A percentile compares a stretch with the other conserved stretches of the same genome.
Evolutionary conservation across 2,797 vertebrate species (phyloP).

Genomic region (Pyrocephalus nanus): DNA sequence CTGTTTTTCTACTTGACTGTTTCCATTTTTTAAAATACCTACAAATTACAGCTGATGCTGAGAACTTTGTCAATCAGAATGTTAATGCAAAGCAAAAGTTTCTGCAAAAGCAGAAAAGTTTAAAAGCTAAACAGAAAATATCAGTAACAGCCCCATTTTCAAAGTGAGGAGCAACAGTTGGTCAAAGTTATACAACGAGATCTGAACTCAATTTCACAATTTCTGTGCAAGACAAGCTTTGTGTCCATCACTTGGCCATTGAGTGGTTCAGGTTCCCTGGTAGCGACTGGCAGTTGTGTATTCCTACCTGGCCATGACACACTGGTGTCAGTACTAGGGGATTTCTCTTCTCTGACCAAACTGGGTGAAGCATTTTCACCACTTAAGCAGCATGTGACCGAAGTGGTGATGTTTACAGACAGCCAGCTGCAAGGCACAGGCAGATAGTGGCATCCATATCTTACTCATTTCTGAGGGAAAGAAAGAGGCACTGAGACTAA

Average conservation of each 20-base stretch:
- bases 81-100: background rate
- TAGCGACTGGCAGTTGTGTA: background rate
- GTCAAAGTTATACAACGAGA: background rate
- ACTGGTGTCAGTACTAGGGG: background rate
- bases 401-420: rapidly evolving
- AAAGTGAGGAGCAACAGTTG: background rate
- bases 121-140: background rate
- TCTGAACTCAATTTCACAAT: background rate
- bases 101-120: background rate
- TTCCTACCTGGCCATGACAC: background rate
- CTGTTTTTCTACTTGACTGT: background rate
- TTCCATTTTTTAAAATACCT: background rate
- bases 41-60: background rate
- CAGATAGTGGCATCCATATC: background rate
- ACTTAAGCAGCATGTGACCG: background rate
- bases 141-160: background rate
- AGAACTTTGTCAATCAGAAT: background rate
- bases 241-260: background rate
- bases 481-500: background rate
- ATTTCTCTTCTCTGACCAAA: background rate
- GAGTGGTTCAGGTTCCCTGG: background rate
- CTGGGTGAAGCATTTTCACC: background rate
- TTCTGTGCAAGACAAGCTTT: background rate
- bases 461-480: background rate
- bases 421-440: background rate